Base-by-base conservation (phyloP, 1,140 invertebrate genomes). In the Chlorops oryzae region DNA sequence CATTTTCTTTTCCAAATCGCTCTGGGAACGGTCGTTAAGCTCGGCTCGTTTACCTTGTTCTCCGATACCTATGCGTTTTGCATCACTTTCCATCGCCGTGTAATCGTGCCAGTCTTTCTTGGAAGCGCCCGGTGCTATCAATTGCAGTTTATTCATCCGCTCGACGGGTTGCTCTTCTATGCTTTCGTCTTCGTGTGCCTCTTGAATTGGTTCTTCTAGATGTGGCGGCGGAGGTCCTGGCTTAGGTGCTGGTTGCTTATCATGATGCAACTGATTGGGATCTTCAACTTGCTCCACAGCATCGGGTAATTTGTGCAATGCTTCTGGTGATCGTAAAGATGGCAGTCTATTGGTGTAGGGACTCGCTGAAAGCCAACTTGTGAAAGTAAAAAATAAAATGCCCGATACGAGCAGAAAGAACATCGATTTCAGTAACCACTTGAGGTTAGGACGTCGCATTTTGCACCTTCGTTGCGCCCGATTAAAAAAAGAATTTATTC, bases 21-120 rank as follows among this genome's bases (percentile, higher is more conserved):
- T 80, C 59, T 87, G 83, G 18, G 84, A 61, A 54, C 81, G 75
- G 54, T 90, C 80, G 47, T 84, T 86, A 43, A 80, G 52, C 2
- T 75, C 60, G 13, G 86, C 87, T 2, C 81, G 74, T 39, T 75
- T 72, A 2, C 90, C 90, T 53, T 81, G 77, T 57, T 90, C 84
- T 3, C 90, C 90, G 13, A 87, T 75, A 73, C 88, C 88, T 21
- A 65, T 77, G 53, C 84, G 77, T 55, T 75, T 72, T 10, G 65
- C 70, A 44, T 95, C 92, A 21, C 75, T 73, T 37, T 79, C 73
- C 55, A 94, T 91, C 47, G 75, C 73, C 35, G 79, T 74, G 61
- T 90, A 86, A 69, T 94, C 80, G 65, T 94, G 88, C 91, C 91
- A 95, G 63, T 95, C 91, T 40, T 59, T 63, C 15, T 56, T 65